Evolutionary conservation across 2,797 vertebrate genomes (phyloP), one percentile per base, ranked within the genome.

Genomic region (Sylvilagus floridanus): DNA sequence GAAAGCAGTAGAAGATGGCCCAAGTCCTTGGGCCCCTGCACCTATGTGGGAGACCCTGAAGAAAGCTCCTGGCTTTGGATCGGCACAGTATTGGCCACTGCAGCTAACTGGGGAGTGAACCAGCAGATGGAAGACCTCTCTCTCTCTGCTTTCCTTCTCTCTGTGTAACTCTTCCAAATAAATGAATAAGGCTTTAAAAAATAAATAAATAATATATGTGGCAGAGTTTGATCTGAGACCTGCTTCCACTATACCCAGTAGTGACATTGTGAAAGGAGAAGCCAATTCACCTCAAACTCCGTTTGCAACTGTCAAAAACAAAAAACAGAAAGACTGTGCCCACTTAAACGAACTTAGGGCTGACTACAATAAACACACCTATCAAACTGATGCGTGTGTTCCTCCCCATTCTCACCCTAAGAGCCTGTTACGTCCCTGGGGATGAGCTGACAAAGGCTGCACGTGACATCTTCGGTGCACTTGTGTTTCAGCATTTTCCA

Each of bases 401-500:
- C 11, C 5, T 57, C 66, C 69, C 69, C 9, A 87, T 32, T 11
- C 42, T 79, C 57, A 30, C 26, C 37, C 54, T 71, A 8, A 86
- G 21, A 69, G 77, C 60, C 72, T 14, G 6, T 52, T 89, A 69
- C 26, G n/a, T 69, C 42, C 77, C 22, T 5, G 9, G 7, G 47
- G 19, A 8, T 62, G 4, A 57, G 22, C 32, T 30, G 50, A 47
- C 21, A 78, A 75, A 94, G 63, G 54, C 0, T 71, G 9, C 65
- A 86, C 17, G 32, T 93, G 76, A 84, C 42, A 87, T 71, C 88
- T 88, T 50, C 81, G 50, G 22, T 32, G 4, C 42, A 47, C 42
- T 47, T 60, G 60, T 78, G 8, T 63, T 95, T 77, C 94, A 30
- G 26, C 52, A 87, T 50, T 63, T 82, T 69, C 63, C 54, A 93